phyloP scores from a whole-genome alignment of 2,113 vertebrate species.

The Mola mola region DNA sequence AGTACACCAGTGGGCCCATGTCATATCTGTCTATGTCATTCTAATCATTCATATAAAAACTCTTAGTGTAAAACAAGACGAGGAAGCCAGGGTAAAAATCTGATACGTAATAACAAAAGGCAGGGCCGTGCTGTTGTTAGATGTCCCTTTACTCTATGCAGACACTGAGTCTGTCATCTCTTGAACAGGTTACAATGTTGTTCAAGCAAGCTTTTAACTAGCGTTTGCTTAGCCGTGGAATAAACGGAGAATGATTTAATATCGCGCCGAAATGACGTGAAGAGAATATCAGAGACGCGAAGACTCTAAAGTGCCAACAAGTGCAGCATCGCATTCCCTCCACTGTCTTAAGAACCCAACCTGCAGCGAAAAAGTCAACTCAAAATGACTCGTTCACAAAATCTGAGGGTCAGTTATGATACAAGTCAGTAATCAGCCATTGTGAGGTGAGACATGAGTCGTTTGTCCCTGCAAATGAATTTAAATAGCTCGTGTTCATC shows the following conservation, averaged over 20 bases:
- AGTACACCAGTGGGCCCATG: slow-evolving; percentile 86
- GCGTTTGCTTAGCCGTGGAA: slow-evolving; percentile 65
- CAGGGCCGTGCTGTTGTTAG: slow-evolving; percentile 58
- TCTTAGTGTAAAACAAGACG: slow-evolving; percentile 39
- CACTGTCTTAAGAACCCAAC: slow-evolving; percentile 41
- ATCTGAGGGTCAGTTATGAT: slow-evolving; percentile 33
- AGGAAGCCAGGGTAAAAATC: slow-evolving; percentile 44
- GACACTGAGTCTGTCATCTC: slow-evolving; percentile 73
- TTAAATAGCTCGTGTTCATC: slow-evolving; percentile 70
- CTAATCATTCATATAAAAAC: slow-evolving; percentile 77
- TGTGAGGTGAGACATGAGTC: slow-evolving; percentile 22
- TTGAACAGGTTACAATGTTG: slow-evolving; percentile 60
- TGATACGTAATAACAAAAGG: slow-evolving; percentile 35
- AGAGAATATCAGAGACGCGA: slow-evolving; percentile 66
- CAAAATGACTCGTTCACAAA: background rate
- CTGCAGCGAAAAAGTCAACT: slow-evolving; percentile 24
- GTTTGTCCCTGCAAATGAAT: slow-evolving; percentile 60
- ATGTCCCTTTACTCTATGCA: slow-evolving; percentile 80
- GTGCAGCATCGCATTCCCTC: slow-evolving; percentile 56
- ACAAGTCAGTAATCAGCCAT: slow-evolving; percentile 42
- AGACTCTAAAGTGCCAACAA: slow-evolving; percentile 78
- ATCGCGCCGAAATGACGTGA: slow-evolving; percentile 55
- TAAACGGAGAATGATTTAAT: slow-evolving; percentile 45
- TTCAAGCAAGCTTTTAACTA: slow-evolving; percentile 64
- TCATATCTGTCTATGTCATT: slow-evolving; percentile 86